Percentiles rank a stretch among this genome's conserved stretches.
Evolutionary conservation across 2,888 invertebrate genomes (phyloP).

Genomic region (Panzeria rudis): DNA sequence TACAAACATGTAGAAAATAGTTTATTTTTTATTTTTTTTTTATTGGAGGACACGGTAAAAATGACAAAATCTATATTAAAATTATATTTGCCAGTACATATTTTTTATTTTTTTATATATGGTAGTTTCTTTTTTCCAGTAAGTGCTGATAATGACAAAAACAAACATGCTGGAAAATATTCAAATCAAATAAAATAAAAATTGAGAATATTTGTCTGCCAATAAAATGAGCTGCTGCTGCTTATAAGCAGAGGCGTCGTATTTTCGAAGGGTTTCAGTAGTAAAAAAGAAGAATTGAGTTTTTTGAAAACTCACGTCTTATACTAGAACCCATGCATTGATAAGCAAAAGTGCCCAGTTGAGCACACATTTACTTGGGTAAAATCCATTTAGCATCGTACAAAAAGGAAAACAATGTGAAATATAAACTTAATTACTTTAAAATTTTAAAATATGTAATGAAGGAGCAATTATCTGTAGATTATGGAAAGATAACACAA

Average conservation of each 20-base stretch:
- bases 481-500: no score
- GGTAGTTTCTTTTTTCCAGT: constrained; percentile 5
- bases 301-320: no score
- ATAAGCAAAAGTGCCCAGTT: no score
- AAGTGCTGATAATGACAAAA: constrained; percentile 50
- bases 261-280: neutral
- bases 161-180: constrained; percentile 28
- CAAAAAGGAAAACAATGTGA: no score
- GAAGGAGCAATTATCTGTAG: no score
- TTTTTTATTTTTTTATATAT: neutral
- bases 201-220: constrained; percentile 37
- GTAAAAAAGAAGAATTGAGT: no score
- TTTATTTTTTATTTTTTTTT: neutral
- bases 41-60: constrained; percentile 12
- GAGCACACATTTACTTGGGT: no score
- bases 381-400: no score
- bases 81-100: neutral
- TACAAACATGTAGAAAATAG: constrained; percentile 36
- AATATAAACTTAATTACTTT: no score
- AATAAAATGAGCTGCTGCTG: constrained; percentile 15
- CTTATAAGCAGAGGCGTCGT: constrained; percentile 1
- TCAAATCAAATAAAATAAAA: constrained; percentile 46
- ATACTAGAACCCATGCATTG: no score
- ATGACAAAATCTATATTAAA: constrained; percentile 38
- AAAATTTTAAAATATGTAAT: no score